Conservation (phyloP, 2,888 invertebrate species). For the Morpho achilles region DNA sequence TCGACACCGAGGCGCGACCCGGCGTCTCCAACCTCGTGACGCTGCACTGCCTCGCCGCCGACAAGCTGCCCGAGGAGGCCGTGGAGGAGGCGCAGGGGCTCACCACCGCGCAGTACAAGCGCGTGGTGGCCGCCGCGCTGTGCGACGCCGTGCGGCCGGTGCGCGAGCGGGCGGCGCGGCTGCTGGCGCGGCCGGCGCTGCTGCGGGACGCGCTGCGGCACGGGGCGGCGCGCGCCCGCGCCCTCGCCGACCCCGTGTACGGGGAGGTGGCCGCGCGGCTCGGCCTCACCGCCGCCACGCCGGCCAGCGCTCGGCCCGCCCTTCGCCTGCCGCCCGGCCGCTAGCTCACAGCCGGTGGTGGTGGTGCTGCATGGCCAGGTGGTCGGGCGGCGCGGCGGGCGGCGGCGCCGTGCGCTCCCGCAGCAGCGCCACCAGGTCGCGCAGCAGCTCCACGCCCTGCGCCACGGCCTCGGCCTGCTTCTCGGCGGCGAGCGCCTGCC, state of each 20-base stretch:
- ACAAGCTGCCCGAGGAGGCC: constrained; percentile 82
- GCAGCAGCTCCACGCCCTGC: constrained; percentile 49
- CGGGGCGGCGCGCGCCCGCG: constrained; percentile 82
- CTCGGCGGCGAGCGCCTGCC: constrained; percentile 66
- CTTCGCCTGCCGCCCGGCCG: constrained; percentile 1
- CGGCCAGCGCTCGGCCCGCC: constrained; percentile 8
- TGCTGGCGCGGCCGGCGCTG: constrained; percentile 78
- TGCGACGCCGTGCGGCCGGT: constrained; percentile 80
- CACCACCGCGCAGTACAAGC: constrained; percentile 85
- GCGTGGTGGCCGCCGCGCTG: constrained; percentile 45
- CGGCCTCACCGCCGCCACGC: constrained; percentile 34
- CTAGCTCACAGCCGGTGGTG: constrained; percentile 29
- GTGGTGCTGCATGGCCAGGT: constrained; percentile 44
- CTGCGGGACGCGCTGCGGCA: constrained; percentile 73
- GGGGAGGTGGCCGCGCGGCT: constrained; percentile 69
- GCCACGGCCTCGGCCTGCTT: constrained; percentile 65
- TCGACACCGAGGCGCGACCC: constrained; percentile 86
- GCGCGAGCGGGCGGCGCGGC: constrained; percentile 82
- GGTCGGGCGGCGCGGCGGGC: constrained; percentile 29
- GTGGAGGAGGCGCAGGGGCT: constrained; percentile 81
- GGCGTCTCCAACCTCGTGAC: constrained; percentile 86
- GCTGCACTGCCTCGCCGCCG: constrained; percentile 88
- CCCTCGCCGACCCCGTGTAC: constrained; percentile 82
- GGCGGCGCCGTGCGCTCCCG: constrained; percentile 78
- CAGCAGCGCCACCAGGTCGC: constrained; percentile 67